Conservation (phyloP, 2,797 vertebrate genomes). For the Oophaga sylvatica region DNA sequence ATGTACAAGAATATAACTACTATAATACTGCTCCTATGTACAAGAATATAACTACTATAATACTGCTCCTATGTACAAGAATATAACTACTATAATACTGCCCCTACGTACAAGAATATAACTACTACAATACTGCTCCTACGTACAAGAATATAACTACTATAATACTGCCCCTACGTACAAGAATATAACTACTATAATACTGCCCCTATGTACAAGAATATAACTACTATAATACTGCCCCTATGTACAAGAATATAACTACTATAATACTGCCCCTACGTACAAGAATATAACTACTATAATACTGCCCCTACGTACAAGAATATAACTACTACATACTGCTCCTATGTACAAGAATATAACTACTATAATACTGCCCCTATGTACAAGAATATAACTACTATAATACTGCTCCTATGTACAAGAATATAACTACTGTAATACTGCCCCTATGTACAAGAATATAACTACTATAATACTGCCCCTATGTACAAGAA, state of each 20-base stretch:
- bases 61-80: slow-evolving; percentile 4
- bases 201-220: slow-evolving; percentile 12
- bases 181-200: slow-evolving; percentile 19
- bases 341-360: slow-evolving; percentile 4
- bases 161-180: slow-evolving; percentile 10
- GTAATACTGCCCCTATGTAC: slow-evolving; percentile 10
- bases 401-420: slow-evolving; percentile 6
- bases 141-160: slow-evolving; percentile 16
- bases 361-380: slow-evolving; percentile 13
- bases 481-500: slow-evolving; percentile 12
- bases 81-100: slow-evolving; percentile 16
- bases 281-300: slow-evolving; percentile 16
- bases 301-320: slow-evolving; percentile 10
- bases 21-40: slow-evolving; percentile 6
- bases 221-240: slow-evolving; percentile 16
- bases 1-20: slow-evolving; percentile 18
- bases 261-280: slow-evolving; percentile 10
- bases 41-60: slow-evolving; percentile 19
- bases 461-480: slow-evolving; percentile 19
- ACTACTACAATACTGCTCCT: neutral
- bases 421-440: slow-evolving; percentile 18
- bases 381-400: slow-evolving; percentile 16
- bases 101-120: slow-evolving; percentile 12
- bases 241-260: slow-evolving; percentile 15
- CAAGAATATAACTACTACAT: slow-evolving; percentile 16